Base-by-base conservation (phyloP, 2,888 invertebrate species). In the Pilophorus perplexus region DNA sequence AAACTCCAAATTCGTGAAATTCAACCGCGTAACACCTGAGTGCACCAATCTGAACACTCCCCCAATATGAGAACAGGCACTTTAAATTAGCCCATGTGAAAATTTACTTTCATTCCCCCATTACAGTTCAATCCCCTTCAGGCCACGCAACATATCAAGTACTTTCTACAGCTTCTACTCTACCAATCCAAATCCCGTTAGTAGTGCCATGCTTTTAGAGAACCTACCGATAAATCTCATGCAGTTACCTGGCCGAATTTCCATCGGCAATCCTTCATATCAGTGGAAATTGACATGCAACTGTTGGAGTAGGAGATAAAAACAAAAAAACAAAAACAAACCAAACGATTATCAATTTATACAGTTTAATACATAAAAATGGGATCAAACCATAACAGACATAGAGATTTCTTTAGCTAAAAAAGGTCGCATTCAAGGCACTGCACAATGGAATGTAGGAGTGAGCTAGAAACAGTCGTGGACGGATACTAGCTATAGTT, bases 201-300 rank as follows among this genome's bases (percentile, higher is more conserved):
- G n/a, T n/a, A n/a, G n/a, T n/a, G n/a, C n/a, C n/a, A n/a, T n/a
- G n/a, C n/a, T n/a, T n/a, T n/a, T n/a, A n/a, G n/a, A n/a, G n/a
- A n/a, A n/a, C n/a, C n/a, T n/a, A n/a, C n/a, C n/a, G n/a, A n/a
- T n/a, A n/a, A 16, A 54, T 38, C 12, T 28, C 62, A 62, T 62
- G 62, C 62, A 62, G 40, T 62, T 62, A 62, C 62, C 62, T 62
- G 62, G 22, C 16, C 52, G 25, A 33, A 38, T 28, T 14, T 62
- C 33, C 46, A 62, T 27, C 23, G 44, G 8, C 62, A 62, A 48
- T 62, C 62, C 48, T n/a, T 28, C 62, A 42, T 25, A 59, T 12
- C 33, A 27, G 27, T 42, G 40, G 62, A 62, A 62, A 62, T 62
- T 46, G 23, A 18, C 48, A 62, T 62, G 62, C 46, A 62, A 62